These are phyloP conservation scores for Polyommatus iphigenia DNA, from an alignment of 2,888 invertebrate genomes.

Conservation along the genomic window DNA sequence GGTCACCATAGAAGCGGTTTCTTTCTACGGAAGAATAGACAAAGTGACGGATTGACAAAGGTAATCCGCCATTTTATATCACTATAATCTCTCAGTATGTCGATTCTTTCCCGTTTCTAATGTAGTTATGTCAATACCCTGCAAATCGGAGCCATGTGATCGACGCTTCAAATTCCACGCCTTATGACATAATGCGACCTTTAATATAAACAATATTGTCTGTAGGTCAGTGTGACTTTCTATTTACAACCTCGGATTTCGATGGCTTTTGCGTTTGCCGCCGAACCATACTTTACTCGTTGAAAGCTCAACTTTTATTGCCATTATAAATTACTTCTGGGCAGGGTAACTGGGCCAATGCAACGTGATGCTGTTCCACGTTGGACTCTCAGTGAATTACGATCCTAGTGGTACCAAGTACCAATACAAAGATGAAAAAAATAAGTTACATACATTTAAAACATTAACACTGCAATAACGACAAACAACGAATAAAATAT, in stretches of 20 bases:
- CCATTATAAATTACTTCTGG: neutral
- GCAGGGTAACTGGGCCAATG: neutral
- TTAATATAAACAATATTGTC: neutral
- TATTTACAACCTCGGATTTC: constrained; percentile 16
- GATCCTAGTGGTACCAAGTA: too few relatives aligned
- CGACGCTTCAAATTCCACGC: neutral
- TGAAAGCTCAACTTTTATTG: neutral
- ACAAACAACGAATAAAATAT: too few relatives aligned
- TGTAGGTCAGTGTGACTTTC: constrained; percentile 23
- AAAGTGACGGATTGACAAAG: too few relatives aligned
- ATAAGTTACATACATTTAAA: too few relatives aligned
- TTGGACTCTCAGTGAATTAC: too few relatives aligned
- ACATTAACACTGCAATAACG: too few relatives aligned
- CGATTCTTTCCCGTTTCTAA: too few relatives aligned
- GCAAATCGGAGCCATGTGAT: neutral
- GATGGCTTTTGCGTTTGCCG: neutral
- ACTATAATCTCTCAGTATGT: too few relatives aligned
- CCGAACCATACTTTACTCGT: neutral
- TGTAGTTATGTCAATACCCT: neutral
- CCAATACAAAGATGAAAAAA: too few relatives aligned
- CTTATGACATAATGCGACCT: constrained; percentile 16
- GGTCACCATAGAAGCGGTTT: too few relatives aligned
- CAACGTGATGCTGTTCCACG: neutral
- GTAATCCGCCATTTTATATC: too few relatives aligned
- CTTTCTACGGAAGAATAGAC: too few relatives aligned